phyloP scores from a whole-genome alignment of 2,888 invertebrate genomes.

The Allolobophora icterica region DNA sequence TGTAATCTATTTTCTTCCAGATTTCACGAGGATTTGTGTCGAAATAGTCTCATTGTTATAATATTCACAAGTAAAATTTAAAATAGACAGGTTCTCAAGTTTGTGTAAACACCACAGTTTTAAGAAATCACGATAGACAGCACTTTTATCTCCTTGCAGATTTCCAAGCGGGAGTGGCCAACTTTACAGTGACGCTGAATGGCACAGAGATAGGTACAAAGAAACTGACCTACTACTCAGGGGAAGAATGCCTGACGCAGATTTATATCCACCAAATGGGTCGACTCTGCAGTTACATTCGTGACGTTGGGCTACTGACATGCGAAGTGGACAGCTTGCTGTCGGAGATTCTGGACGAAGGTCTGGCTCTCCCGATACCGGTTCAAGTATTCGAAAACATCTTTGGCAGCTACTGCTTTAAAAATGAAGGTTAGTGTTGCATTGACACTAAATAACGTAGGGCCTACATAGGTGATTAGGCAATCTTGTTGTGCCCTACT shows the following conservation, averaged over 20 bases:
- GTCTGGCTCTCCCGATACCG: neutral
- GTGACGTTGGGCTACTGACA: neutral
- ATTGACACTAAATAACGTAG: neutral
- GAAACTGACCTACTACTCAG: neutral
- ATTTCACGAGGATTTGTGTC: neutral
- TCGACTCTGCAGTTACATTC: neutral
- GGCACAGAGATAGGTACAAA: slow-evolving; percentile 19
- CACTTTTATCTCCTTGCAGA: neutral
- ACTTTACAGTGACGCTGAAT: neutral
- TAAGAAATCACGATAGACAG: neutral
- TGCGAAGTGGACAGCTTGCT: slow-evolving; percentile 4
- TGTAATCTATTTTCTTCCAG: neutral
- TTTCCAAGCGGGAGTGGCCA: neutral
- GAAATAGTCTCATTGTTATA: neutral
- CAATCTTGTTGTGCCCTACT: neutral
- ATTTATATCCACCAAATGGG: neutral
- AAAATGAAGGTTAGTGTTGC: neutral
- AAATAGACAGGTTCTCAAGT: neutral
- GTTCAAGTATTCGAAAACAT: slow-evolving; percentile 1
- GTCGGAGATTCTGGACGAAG: slow-evolving; percentile 13
- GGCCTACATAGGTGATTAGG: neutral
- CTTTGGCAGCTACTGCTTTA: neutral
- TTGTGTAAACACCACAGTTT: neutral
- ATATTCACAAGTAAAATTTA: neutral
- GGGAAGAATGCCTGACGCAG: neutral